A percentile compares a stretch with the other conserved stretches of the same genome.
Evolutionary conservation across 2,888 invertebrate genomes (phyloP).

Genomic region (Cheilosia scutellata): DNA sequence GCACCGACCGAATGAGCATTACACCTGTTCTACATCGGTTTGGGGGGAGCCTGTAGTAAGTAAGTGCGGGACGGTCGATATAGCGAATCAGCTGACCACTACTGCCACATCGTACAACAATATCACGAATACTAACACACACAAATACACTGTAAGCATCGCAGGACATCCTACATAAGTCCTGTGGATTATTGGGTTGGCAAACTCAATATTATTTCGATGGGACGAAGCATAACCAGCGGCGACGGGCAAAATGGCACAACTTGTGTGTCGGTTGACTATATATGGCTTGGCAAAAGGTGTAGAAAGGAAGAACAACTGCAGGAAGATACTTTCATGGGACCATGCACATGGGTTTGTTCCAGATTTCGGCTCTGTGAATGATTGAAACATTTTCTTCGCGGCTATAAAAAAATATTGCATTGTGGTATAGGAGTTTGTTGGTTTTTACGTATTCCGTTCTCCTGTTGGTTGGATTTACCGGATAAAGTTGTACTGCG

Average conservation of each 20-base stretch:
- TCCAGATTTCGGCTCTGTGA: slow-evolving; percentile 52
- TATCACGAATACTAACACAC: background rate
- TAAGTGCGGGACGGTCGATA: slow-evolving; percentile 54
- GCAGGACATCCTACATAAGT: slow-evolving; percentile 66
- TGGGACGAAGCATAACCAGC: slow-evolving; percentile 11
- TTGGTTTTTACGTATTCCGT: slow-evolving; percentile 14
- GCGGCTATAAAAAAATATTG: slow-evolving; percentile 68
- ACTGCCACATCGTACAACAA: background rate
- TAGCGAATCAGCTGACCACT: slow-evolving; percentile 52
- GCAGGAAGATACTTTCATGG: slow-evolving; percentile 66
- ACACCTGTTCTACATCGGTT: slow-evolving; percentile 69
- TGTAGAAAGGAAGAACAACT: slow-evolving; percentile 54
- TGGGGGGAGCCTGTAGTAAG: slow-evolving; percentile 41
- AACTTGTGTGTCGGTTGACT: slow-evolving; percentile 36
- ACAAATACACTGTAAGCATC: slow-evolving; percentile 40
- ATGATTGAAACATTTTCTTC: slow-evolving; percentile 72
- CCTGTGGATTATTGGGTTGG: slow-evolving; percentile 53
- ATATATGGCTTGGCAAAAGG: slow-evolving; percentile 22
- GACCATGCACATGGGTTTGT: slow-evolving; percentile 65
- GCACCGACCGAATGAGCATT: slow-evolving; percentile 53
- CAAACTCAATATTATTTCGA: slow-evolving; percentile 55
- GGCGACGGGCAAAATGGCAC: slow-evolving; percentile 36
- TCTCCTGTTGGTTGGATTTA: slow-evolving; percentile 37
- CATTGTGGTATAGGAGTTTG: slow-evolving; percentile 17
- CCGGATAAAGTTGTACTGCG: slow-evolving; percentile 64